Base-by-base conservation (phyloP, 2,888 invertebrate species). In the Parascotia fuliginaria region DNA sequence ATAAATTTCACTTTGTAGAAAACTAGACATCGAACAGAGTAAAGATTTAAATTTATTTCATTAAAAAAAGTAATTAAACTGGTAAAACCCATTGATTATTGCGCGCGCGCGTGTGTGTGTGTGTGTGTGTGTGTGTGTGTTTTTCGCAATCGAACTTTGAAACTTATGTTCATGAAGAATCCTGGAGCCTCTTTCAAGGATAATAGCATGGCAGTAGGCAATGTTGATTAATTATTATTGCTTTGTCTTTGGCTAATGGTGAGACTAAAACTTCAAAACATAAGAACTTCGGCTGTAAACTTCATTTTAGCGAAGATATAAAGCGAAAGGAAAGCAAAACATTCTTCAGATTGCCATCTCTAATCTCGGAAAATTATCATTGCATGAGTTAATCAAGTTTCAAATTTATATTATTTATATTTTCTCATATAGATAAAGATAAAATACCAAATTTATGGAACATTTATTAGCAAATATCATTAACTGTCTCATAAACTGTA, bases 311-410 rank as follows among this genome's bases (percentile, higher is more conserved):
- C 7, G 29, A 47, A 19, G 41, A 42, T 52, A 48, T 15, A 29
- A 16, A 15, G 3, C 28, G 24, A 46, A 13, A 14, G 14, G 1
- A 39, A 60, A 39, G 51, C 55, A 64, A 55, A 47, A 47, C 36
- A 54, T 47, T 29, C 14, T 27, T 15, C 15, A 37, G 37, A 22
- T 24, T 28, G 42, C 49, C 40, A 49, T 43, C 53, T 3, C 39
- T 31, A 47, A 40, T 52, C 47, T 47, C 36, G 34, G 39, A n/a
- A 50, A 60, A 57, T 52, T 57, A n/a, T n/a, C n/a, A n/a, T n/a
- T n/a, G n/a, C n/a, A n/a, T n/a, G n/a, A n/a, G n/a, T n/a, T n/a
- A n/a, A n/a, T n/a, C n/a, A n/a, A n/a, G n/a, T n/a, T n/a, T n/a
- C n/a, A n/a, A n/a, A n/a, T n/a, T n/a, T n/a, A n/a, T n/a, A n/a